Conservation (phyloP, 2,888 invertebrate species). For the Drosophila stalkeri region DNA sequence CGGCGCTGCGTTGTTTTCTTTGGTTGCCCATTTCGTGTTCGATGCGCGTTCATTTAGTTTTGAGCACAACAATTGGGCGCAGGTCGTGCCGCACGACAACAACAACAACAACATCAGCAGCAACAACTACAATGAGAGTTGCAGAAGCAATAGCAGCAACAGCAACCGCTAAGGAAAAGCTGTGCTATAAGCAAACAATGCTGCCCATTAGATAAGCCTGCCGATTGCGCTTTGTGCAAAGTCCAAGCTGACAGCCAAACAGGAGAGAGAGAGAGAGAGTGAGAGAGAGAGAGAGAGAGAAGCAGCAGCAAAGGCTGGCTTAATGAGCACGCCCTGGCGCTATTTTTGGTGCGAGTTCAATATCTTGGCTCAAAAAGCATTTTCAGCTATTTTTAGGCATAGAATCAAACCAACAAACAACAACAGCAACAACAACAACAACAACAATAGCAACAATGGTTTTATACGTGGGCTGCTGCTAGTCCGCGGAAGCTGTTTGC, state of each 20-base stretch:
- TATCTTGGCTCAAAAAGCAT: constrained; percentile 38
- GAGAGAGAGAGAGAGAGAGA: neutral
- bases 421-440: constrained; percentile 3
- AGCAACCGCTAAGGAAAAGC: constrained; percentile 17
- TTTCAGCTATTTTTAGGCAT: constrained; percentile 78
- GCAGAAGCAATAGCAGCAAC: constrained; percentile 21
- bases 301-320: constrained; percentile 37
- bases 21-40: constrained; percentile 71
- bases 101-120: constrained; percentile 48
- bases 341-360: constrained; percentile 69
- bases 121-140: constrained; percentile 12
- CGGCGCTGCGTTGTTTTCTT: constrained; percentile 13
- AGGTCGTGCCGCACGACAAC: constrained; percentile 80
- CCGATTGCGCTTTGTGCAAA: constrained; percentile 53
- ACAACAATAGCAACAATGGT: constrained; percentile 13
- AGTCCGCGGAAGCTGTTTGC: constrained; percentile 53
- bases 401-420: constrained; percentile 55
- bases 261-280: neutral
- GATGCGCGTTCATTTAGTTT: constrained; percentile 76
- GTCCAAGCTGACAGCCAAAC: constrained; percentile 24
- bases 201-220: constrained; percentile 55
- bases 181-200: constrained; percentile 40
- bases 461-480: constrained; percentile 43
- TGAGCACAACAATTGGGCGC: constrained; percentile 75
- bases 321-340: constrained; percentile 81